Evolutionary conservation across 2,888 invertebrate genomes (phyloP), one percentile per base, ranked within the genome.

Genomic region (Rotaria socialis): DNA sequence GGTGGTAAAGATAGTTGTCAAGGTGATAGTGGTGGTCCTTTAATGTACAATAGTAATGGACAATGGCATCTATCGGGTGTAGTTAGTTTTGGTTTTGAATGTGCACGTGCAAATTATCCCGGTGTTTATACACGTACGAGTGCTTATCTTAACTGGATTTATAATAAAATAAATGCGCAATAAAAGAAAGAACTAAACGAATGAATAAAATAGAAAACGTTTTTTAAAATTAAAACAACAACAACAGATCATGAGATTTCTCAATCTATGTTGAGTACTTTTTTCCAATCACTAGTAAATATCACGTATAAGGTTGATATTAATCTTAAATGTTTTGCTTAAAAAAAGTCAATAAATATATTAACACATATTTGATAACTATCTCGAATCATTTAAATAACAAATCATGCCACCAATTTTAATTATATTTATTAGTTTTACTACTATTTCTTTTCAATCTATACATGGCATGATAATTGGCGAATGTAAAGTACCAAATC

Each of bases 51-150:
- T n/a, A 2, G 7, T 4, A n/a, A 22, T 35, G 56, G 55, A 35
- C 16, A 84, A 56, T 84, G 84, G 84, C 24, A 55, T 55, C 35
- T 84, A n/a, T 24, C 52, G 11, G 84, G 84, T 55, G 27, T 84
- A 3, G 55, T 55, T 11, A 35, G 35, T 35, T 84, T 24, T 47
- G 84, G 84, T 22, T 4, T 14, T 41, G 35, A 55, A 27, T 84
- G 84, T 35, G 84, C 35, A 55, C 27, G 14, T 24, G 27, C 19
- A 47, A n/a, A 47, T n/a, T 80, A 8, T n/a, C 47, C 80, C 8
- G 84, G 84, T 84, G 84, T 84, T 50, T 84, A 84, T 47, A 84
- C 84, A 55, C 41, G 56, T 11, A 41, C 47, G n/a, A 84, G 52
- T 47, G 52, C 35, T 56, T 84, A 84, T 56, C n/a, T 52, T 11